These are phyloP conservation scores for Turdus rufiventris DNA, from an alignment of 2,113 vertebrate genomes.

Conservation along the genomic window DNA sequence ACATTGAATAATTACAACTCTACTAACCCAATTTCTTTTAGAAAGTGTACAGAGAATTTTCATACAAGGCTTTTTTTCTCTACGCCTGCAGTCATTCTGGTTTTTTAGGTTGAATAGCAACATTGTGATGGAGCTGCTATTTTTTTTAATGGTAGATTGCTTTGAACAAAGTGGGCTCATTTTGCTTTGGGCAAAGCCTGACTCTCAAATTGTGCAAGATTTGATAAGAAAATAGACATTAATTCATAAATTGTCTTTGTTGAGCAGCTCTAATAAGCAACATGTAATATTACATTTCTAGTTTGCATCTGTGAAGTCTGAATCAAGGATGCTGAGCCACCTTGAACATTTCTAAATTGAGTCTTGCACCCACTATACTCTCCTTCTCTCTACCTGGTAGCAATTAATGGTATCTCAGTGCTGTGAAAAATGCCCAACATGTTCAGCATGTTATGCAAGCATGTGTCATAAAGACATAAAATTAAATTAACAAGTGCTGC, in stretches of 20 bases:
- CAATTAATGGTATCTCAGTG: background rate
- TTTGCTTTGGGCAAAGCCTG: background rate
- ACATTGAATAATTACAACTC: background rate
- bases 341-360: background rate
- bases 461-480: background rate
- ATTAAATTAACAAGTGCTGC: background rate
- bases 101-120: background rate
- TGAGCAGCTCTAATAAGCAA: background rate
- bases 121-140: background rate
- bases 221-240: background rate
- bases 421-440: background rate
- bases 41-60: background rate
- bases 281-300: background rate
- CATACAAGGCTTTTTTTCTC: background rate
- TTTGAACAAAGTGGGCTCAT: background rate
- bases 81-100: background rate
- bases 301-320: background rate
- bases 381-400: background rate
- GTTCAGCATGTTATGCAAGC: background rate
- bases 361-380: background rate
- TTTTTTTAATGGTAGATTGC: background rate
- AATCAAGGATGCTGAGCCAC: background rate
- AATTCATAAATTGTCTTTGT: background rate
- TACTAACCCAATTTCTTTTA: background rate
- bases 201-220: background rate